Percentiles rank a stretch among this genome's conserved stretches.
phyloP scores from a whole-genome alignment of 2,888 invertebrate species.

The Melinaea menophilus region DNA sequence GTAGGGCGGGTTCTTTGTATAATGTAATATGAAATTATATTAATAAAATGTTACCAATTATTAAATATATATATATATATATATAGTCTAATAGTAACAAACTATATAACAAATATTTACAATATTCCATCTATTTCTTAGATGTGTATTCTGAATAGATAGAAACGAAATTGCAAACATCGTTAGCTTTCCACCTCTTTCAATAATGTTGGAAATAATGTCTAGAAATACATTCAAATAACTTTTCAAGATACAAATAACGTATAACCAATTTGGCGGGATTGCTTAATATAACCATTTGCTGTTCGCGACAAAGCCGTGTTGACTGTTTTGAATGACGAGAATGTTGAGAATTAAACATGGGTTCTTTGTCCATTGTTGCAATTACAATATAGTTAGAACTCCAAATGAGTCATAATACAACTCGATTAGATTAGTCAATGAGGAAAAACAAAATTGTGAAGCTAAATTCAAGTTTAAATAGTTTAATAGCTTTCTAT shows the following conservation, averaged over 20 bases:
- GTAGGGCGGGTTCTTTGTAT: no score
- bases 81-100: no score
- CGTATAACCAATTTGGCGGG: slow-evolving; percentile 15
- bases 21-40: no score
- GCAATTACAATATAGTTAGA: neutral
- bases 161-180: neutral
- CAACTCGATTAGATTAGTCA: neutral
- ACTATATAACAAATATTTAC: no score
- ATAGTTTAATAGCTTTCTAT: no score
- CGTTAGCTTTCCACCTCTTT: neutral
- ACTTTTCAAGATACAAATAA: slow-evolving; percentile 13
- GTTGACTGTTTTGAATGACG: neutral
- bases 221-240: slow-evolving; percentile 1
- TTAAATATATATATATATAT: no score
- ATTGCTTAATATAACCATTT: slow-evolving; percentile 21
- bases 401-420: neutral
- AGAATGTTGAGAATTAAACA: neutral
- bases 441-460: neutral
- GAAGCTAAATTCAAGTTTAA: no score
- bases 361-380: slow-evolving; percentile 1
- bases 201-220: neutral
- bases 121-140: no score
- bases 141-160: neutral
- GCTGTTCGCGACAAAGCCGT: slow-evolving; percentile 10
- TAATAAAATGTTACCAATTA: no score